A percentile compares a stretch with the other conserved stretches of the same genome.
These are phyloP conservation scores for Coecobrya sp. DNA, from an alignment of 2,888 invertebrate genomes.

Conservation along the genomic window DNA sequence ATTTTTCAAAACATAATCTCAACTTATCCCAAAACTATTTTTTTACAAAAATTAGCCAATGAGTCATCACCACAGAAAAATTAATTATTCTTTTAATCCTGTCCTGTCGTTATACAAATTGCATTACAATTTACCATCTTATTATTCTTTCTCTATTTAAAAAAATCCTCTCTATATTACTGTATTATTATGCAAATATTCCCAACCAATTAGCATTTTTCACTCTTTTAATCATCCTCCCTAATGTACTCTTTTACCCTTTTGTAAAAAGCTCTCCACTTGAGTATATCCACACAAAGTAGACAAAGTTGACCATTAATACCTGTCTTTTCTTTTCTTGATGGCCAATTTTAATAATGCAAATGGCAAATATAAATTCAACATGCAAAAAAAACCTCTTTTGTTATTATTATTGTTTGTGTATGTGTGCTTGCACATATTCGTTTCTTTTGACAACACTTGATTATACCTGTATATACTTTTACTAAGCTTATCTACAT, in stretches of 20 bases:
- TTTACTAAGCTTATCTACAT: background rate
- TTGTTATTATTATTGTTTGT: background rate
- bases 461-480: background rate
- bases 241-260: background rate
- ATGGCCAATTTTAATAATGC: conserved; percentile 56
- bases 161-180: background rate
- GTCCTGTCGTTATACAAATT: conserved; percentile 7
- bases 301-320: conserved; percentile 15
- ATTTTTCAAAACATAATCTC: background rate
- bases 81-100: background rate
- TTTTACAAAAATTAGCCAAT: too few relatives aligned
- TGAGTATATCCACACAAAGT: background rate
- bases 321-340: conserved; percentile 26
- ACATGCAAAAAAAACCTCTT: conserved; percentile 44
- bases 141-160: background rate
- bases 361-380: conserved; percentile 35
- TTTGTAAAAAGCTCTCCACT: background rate
- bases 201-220: conserved; percentile 51
- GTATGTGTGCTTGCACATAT: background rate
- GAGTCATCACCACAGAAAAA: too few relatives aligned
- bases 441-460: background rate
- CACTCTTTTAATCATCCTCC: conserved; percentile 40
- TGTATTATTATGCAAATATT: conserved; percentile 53
- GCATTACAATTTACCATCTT: background rate
- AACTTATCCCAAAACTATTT: background rate